Conservation (phyloP, 2,797 vertebrate species). For the Garrulus glandarius region DNA sequence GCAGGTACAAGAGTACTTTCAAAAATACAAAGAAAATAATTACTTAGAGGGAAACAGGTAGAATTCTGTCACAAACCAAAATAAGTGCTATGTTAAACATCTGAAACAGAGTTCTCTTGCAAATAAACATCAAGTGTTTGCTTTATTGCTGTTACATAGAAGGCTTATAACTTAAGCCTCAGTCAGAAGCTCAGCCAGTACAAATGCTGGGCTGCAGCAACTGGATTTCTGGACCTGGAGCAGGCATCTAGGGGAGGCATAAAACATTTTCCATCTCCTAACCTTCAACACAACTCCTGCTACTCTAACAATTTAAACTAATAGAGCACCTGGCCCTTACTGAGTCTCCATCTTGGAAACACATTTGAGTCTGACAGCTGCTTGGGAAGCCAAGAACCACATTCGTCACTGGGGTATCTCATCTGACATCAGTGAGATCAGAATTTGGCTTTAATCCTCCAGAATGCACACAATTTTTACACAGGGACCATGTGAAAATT, state of each 20-base stretch:
- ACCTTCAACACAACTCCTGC: background rate
- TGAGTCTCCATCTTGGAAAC: conserved; percentile 23
- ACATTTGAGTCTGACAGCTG: background rate
- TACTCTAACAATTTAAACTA: background rate
- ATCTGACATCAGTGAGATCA: conserved; percentile 51
- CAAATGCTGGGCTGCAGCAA: background rate
- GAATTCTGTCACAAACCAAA: background rate
- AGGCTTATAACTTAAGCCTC: background rate
- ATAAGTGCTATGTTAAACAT: background rate
- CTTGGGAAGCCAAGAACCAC: conserved; percentile 39
- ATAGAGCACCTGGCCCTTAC: conserved; percentile 29
- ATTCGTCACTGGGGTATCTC: conserved; percentile 29
- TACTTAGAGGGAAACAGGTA: background rate
- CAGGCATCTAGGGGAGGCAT: background rate
- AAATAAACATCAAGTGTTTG: background rate
- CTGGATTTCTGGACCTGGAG: background rate
- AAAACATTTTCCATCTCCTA: conserved; percentile 19
- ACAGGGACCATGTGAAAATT: background rate
- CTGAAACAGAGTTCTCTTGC: background rate
- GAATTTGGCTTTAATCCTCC: conserved; percentile 33
- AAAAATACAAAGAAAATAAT: background rate
- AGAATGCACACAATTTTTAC: background rate
- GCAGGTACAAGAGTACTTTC: background rate
- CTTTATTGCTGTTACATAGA: background rate
- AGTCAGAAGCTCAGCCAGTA: background rate